These are phyloP conservation scores for Sphaerophoria taeniata DNA, from an alignment of 2,888 invertebrate species.

Conservation along the genomic window DNA sequence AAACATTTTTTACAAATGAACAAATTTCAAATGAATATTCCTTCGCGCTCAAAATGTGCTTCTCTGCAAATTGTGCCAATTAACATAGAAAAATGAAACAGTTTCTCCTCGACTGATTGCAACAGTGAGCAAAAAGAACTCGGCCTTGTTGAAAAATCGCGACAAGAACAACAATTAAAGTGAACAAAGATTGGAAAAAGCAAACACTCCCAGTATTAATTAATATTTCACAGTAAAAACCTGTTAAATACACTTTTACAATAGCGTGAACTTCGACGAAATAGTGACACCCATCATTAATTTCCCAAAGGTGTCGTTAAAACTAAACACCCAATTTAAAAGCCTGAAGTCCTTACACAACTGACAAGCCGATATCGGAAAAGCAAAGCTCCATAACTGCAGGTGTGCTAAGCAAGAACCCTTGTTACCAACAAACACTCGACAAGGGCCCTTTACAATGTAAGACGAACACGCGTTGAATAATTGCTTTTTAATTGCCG, in stretches of 20 bases:
- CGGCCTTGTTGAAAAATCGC: conserved; percentile 30
- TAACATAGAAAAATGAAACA: conserved; percentile 55
- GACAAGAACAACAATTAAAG: conserved; percentile 13
- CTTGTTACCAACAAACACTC: conserved; percentile 9
- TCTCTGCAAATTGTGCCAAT: conserved; percentile 59
- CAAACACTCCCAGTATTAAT: conserved; percentile 47
- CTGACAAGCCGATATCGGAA: background rate
- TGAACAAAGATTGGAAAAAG: background rate
- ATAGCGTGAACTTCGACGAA: background rate
- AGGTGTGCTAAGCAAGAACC: conserved; percentile 7
- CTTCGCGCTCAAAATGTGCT: conserved; percentile 11
- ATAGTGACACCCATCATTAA: conserved; percentile 57
- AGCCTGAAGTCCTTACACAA: conserved; percentile 46
- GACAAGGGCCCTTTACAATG: background rate
- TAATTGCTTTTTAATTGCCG: conserved; percentile 74
- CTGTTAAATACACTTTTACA: background rate
- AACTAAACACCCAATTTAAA: conserved; percentile 39
- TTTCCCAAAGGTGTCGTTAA: conserved; percentile 66
- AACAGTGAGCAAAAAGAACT: conserved; percentile 46
- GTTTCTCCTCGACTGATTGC: conserved; percentile 17
- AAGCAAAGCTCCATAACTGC: background rate
- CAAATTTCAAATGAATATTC: too few relatives aligned
- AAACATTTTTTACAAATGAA: too few relatives aligned
- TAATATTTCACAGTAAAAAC: conserved; percentile 37
- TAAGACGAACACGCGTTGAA: conserved; percentile 37